These are phyloP conservation scores for Catotricha subobsoleta DNA, from an alignment of 2,888 invertebrate genomes.

Conservation along the genomic window DNA sequence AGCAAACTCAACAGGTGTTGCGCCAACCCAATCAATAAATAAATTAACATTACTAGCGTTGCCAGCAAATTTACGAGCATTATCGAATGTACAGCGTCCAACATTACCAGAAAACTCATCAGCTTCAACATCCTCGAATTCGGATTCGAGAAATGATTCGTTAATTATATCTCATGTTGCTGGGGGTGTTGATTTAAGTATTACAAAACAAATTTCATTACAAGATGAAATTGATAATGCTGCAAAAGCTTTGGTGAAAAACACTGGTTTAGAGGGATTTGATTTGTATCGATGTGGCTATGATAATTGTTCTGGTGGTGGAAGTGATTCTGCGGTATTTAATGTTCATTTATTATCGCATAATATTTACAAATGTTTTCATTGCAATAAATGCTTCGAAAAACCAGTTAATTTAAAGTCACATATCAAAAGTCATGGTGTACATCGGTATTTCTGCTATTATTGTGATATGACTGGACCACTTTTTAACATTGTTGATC, in stretches of 20 bases:
- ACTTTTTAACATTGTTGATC: conserved; percentile 18
- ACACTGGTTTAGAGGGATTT: conserved; percentile 26
- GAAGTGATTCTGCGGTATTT: conserved; percentile 22
- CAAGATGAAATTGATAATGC: conserved; percentile 5
- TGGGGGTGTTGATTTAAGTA: too few relatives aligned
- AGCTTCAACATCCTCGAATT: too few relatives aligned
- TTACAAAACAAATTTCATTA: too few relatives aligned
- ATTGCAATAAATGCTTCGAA: conserved; percentile 32
- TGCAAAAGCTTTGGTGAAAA: neutral
- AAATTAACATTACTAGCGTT: too few relatives aligned
- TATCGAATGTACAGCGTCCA: too few relatives aligned
- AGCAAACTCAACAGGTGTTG: too few relatives aligned
- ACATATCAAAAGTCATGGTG: conserved; percentile 41
- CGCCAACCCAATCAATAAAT: too few relatives aligned
- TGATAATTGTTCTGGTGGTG: conserved; percentile 25
- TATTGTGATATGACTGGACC: conserved; percentile 32
- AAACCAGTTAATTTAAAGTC: conserved; percentile 32
- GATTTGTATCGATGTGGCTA: conserved; percentile 35
- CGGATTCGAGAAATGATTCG: too few relatives aligned
- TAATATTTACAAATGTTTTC: conserved; percentile 28
- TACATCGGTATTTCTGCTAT: conserved; percentile 38
- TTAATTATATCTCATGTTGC: too few relatives aligned
- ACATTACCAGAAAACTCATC: neutral
- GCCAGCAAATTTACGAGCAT: too few relatives aligned
- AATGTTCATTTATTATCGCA: conserved; percentile 24